Base-by-base conservation (phyloP, 2,888 invertebrate species). In the Galeopsomyia nigrocyanea region DNA sequence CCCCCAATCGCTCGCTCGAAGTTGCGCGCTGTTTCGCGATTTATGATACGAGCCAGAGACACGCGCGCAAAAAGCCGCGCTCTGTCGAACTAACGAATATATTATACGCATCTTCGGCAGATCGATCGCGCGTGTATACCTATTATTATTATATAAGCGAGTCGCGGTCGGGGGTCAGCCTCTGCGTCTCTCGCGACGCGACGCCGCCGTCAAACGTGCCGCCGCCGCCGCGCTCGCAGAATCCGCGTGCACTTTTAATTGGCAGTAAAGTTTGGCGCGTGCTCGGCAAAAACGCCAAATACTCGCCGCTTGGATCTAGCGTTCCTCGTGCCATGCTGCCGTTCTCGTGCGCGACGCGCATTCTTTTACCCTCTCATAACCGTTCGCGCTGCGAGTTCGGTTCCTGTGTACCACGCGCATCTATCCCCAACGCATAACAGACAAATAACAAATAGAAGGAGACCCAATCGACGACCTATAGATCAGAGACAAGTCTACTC, bases 221-320 rank as follows among this genome's bases (percentile, higher is more conserved):
- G 14, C 53, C 73, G 62, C 1, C 19, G 47, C 31, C n/a, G 3
- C 2, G 46, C 49, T 46, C 51, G 26, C 26, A 26, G 26, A 26
- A 26, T 26, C 31, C 60, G 71, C 21, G 56, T 21, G 55, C 66
- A 66, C 21, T 81, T 83, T 81, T 82, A 82, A 83, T 82, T 82
- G 83, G 81, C 81, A 81, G 82, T 82, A 82, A 83, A 83, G 74
- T 80, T 80, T 79, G 80, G 76, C 75, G 78, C 77, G 77, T 78
- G 77, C 77, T 78, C 55, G 13, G 62, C 80, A 84, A 83, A 83
- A 83, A 83, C 80, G 79, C 82, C 80, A 81, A 80, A 80, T 81
- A 81, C 80, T 79, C 79, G 77, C 77, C 77, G 77, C 56, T 39
- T 17, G 57, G 19, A 39, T 39, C 9, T 39, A 39, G 50, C 13